A percentile compares a stretch with the other conserved stretches of the same genome.
phyloP scores from a whole-genome alignment of 1,140 invertebrate genomes.

The Arctopsyche grandis region DNA sequence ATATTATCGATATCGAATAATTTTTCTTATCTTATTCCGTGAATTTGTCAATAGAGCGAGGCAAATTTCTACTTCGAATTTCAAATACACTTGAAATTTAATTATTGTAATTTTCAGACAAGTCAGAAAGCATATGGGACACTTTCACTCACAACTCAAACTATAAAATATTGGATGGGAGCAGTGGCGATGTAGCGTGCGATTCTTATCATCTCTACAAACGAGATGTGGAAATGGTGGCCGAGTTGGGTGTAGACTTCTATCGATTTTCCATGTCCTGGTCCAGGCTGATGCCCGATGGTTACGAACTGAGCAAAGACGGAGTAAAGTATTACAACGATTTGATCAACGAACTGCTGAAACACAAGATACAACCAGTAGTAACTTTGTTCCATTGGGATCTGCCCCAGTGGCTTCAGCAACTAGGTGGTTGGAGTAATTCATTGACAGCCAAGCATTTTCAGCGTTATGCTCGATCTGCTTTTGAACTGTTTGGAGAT shows the following conservation, averaged over 20 bases:
- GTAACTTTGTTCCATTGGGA: conserved; percentile 70
- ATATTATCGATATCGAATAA: no score
- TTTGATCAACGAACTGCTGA: conserved; percentile 65
- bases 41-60: no score
- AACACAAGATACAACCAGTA: conserved; percentile 62
- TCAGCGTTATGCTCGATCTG: conserved; percentile 57
- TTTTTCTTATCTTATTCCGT: no score
- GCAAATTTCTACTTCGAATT: background rate
- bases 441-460: conserved; percentile 64
- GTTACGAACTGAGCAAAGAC: conserved; percentile 63
- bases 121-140: conserved; percentile 60
- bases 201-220: conserved; percentile 64
- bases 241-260: conserved; percentile 63
- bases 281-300: conserved; percentile 69
- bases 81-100: no score
- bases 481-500: conserved; percentile 61
- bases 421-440: conserved; percentile 68
- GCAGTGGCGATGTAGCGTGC: conserved; percentile 61
- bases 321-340: conserved; percentile 70
- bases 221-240: conserved; percentile 64
- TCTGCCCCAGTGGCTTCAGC: conserved; percentile 64
- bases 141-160: conserved; percentile 54
- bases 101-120: conserved; percentile 55
- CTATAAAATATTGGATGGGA: conserved; percentile 57
- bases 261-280: conserved; percentile 74